These are phyloP conservation scores for Clinocottus analis DNA, from an alignment of 2,113 vertebrate species.

Conservation along the genomic window DNA sequence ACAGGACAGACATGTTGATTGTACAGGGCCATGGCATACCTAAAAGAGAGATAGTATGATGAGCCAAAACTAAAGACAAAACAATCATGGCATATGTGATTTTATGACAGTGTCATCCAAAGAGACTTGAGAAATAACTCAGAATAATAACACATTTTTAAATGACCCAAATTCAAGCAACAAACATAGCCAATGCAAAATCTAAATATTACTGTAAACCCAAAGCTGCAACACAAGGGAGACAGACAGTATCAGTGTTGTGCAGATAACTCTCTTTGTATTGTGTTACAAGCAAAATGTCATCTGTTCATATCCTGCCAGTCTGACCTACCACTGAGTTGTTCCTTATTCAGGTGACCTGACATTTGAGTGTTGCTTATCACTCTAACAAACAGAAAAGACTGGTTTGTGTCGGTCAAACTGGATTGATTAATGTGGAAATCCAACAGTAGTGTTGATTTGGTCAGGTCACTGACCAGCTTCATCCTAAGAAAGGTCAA, in stretches of 20 bases:
- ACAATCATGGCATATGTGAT: background rate
- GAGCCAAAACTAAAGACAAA: constrained; percentile 11
- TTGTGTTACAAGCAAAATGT: background rate
- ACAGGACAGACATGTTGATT: constrained; percentile 93
- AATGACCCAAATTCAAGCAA: background rate
- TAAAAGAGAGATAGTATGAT: constrained; percentile 65
- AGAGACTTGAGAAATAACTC: background rate
- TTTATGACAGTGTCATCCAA: background rate
- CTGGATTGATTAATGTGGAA: background rate
- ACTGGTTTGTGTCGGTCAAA: constrained; percentile 12
- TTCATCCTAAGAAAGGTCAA: constrained; percentile 13
- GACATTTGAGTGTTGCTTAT: constrained; percentile 24
- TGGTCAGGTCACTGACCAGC: constrained; percentile 35
- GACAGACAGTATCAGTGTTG: background rate
- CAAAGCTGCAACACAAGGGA: background rate
- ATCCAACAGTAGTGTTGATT: constrained; percentile 4
- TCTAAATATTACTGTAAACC: background rate
- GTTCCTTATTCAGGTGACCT: background rate
- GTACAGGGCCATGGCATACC: constrained; percentile 92
- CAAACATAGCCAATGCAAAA: background rate
- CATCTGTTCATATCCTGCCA: background rate
- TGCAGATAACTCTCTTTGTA: background rate
- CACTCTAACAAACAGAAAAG: constrained; percentile 5
- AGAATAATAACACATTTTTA: background rate
- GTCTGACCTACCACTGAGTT: background rate